Conservation (phyloP, 2,888 invertebrate species). For the Lithodes maja region DNA sequence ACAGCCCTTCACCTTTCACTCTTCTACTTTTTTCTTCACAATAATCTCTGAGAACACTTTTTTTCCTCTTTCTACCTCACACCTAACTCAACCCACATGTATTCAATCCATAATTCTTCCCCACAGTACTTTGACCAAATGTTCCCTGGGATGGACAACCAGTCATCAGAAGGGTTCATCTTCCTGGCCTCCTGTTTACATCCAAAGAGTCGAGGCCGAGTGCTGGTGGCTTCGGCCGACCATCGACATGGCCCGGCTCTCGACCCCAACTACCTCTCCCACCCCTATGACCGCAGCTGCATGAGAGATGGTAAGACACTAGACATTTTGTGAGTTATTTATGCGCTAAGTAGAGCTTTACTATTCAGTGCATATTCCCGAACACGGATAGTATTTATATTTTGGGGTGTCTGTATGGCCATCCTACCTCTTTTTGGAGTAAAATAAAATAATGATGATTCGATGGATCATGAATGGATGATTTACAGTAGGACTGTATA, state of each 20-base stretch:
- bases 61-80: not conserved
- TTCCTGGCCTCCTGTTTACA: constrained; percentile 82
- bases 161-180: constrained; percentile 82
- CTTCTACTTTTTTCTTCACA: no score
- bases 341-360: no score
- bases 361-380: no score
- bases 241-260: constrained; percentile 81
- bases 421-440: no score
- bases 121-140: constrained; percentile 80
- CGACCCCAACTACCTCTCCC: constrained; percentile 84
- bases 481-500: no score
- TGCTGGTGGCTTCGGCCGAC: constrained; percentile 79
- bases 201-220: constrained; percentile 82
- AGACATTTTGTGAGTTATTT: no score
- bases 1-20: no score
- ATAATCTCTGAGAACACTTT: not conserved
- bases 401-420: no score
- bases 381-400: no score
- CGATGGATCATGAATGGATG: no score
- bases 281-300: constrained; percentile 80
- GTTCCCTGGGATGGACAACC: constrained; percentile 81
- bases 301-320: constrained; percentile 78
- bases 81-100: not conserved
- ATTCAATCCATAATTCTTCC: not conserved
- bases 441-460: no score